phyloP scores from a whole-genome alignment of 2,113 vertebrate species.

The Myocastor coypus region DNA sequence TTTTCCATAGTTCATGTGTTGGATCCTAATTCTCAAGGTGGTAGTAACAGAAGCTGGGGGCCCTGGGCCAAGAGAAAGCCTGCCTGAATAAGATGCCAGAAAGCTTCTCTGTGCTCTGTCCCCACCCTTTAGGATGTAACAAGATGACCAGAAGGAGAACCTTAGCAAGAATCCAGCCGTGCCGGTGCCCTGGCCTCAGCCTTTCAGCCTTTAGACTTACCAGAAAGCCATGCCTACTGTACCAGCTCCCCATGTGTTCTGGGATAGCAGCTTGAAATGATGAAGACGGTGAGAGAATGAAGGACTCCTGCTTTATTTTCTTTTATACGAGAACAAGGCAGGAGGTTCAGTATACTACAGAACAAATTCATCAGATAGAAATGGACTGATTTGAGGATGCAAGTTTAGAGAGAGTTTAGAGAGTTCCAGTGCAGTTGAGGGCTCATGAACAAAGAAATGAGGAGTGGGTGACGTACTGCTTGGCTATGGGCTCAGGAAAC shows the following conservation, averaged over 20 bases:
- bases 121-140: not conserved
- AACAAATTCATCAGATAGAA: not conserved
- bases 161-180: not conserved
- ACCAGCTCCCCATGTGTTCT: not conserved
- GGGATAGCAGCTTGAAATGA: not conserved
- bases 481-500: not conserved
- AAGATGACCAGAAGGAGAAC: not conserved
- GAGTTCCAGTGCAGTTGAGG: not conserved
- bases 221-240: not conserved
- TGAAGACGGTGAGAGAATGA: not conserved
- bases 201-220: not conserved
- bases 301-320: not conserved
- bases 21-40: not conserved
- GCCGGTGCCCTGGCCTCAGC: not conserved
- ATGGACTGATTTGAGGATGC: not conserved
- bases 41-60: not conserved
- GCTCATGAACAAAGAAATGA: conserved; percentile 24
- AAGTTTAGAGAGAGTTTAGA: not conserved
- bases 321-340: not conserved
- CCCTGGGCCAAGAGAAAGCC: not conserved
- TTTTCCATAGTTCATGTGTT: too few relatives aligned
- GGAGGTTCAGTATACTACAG: not conserved
- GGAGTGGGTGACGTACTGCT: not conserved
- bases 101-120: not conserved
- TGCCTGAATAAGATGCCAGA: not conserved